phyloP scores from a whole-genome alignment of 2,797 vertebrate genomes.

The Tachyglossus aculeatus region DNA sequence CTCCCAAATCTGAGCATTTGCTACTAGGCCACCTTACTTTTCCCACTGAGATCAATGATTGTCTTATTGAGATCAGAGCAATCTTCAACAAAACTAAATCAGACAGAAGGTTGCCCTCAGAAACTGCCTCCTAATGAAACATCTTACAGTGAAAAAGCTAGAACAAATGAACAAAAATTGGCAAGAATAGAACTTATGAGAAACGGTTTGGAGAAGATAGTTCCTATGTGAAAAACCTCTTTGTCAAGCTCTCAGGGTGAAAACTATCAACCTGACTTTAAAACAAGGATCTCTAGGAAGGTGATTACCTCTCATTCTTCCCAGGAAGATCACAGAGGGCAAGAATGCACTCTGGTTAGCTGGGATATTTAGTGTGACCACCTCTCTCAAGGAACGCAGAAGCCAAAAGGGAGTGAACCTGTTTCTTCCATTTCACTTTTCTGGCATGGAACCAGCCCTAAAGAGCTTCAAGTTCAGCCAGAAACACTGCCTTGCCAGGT shows the following conservation, averaged over 20 bases:
- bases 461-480: not conserved
- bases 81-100: too few relatives aligned
- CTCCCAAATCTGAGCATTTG: not conserved
- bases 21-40: not conserved
- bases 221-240: not conserved
- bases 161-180: too few relatives aligned
- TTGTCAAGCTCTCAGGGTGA: fast-evolving
- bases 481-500: not conserved
- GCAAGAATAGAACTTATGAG: fast-evolving
- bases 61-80: fast-evolving
- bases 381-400: not conserved
- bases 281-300: not conserved
- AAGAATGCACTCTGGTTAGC: not conserved
- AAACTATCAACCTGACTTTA: not conserved
- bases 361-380: not conserved
- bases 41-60: not conserved
- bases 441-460: not conserved
- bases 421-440: not conserved
- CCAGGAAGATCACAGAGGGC: not conserved
- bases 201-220: not conserved
- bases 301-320: not conserved
- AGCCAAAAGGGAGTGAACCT: fast-evolving
- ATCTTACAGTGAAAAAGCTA: too few relatives aligned
- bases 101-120: too few relatives aligned
- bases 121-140: not conserved